phyloP scores from a whole-genome alignment of 2,113 vertebrate genomes.

The Excalfactoria chinensis region DNA sequence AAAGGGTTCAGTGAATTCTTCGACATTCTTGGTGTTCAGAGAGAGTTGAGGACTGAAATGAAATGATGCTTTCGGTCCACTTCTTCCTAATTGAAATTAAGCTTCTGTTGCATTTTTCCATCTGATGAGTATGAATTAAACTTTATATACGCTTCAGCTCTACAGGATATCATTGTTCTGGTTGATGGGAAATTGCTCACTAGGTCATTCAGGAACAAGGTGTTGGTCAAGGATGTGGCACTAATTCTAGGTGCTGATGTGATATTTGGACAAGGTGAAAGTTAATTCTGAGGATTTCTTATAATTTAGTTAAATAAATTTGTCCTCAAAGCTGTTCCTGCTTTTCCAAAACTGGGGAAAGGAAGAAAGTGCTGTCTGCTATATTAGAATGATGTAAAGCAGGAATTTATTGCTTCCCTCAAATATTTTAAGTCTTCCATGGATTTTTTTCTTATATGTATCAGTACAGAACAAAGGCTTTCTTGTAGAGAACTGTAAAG shows the following conservation, averaged over 20 bases:
- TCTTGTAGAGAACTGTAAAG: not conserved
- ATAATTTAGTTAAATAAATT: not conserved
- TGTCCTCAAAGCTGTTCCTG: not conserved
- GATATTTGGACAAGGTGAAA: not conserved
- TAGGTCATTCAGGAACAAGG: not conserved
- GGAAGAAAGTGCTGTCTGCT: not conserved
- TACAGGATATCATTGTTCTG: not conserved
- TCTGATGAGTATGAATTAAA: not conserved
- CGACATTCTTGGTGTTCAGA: fast-evolving
- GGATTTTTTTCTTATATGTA: not conserved
- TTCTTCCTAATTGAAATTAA: not conserved
- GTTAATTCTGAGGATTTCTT: not conserved
- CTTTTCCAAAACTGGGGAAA: not conserved
- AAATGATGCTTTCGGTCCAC: not conserved
- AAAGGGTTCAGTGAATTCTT: not conserved
- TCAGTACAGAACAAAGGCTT: not conserved
- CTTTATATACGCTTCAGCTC: not conserved
- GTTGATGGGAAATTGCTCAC: not conserved
- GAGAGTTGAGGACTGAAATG: not conserved
- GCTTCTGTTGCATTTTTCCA: not conserved
- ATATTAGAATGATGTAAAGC: not conserved
- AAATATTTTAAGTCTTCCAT: not conserved
- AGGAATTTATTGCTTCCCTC: not conserved
- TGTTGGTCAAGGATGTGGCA: not conserved
- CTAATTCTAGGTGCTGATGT: not conserved